Percentiles rank a stretch among this genome's conserved stretches.
Conservation (phyloP, 2,888 invertebrate species). For the Microctonus hyperodae region DNA sequence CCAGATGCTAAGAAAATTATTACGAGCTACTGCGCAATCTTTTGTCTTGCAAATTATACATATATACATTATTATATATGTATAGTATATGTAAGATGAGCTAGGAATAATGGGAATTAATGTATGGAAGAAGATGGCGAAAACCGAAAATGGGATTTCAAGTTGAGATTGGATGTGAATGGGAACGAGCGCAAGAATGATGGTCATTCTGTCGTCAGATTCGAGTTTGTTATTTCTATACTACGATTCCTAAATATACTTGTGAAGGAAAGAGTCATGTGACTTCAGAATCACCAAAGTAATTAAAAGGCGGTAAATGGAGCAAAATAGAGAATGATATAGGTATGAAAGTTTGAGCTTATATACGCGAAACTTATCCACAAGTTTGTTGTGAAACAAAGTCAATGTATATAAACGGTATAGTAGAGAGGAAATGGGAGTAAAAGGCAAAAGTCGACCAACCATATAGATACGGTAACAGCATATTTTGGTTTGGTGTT, state of each 20-base stretch:
- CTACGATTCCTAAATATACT: not conserved
- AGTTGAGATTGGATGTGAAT: slow-evolving; percentile 28
- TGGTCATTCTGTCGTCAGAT: slow-evolving; percentile 30
- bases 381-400: slow-evolving; percentile 34
- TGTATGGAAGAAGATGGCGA: slow-evolving; percentile 3
- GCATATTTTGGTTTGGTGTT: not conserved
- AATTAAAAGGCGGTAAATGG: slow-evolving; percentile 60
- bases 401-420: slow-evolving; percentile 8
- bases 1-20: slow-evolving; percentile 12
- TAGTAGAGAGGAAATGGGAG: not conserved
- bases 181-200: slow-evolving; percentile 33
- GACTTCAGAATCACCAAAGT: slow-evolving; percentile 60
- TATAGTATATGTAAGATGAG: too few species aligned
- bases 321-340: slow-evolving; percentile 54
- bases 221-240: slow-evolving; percentile 54
- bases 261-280: slow-evolving; percentile 44
- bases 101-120: not conserved
- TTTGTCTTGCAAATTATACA: slow-evolving; percentile 9
- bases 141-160: slow-evolving; percentile 18
- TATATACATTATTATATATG: too few species aligned
- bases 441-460: slow-evolving; percentile 18
- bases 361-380: slow-evolving; percentile 54
- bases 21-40: slow-evolving; percentile 30
- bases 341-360: slow-evolving; percentile 38
- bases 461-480: not conserved